Percentiles rank a stretch among this genome's conserved stretches.
Evolutionary conservation across 2,888 invertebrate genomes (phyloP).

Genomic region (Stenolophus ochropezus): DNA sequence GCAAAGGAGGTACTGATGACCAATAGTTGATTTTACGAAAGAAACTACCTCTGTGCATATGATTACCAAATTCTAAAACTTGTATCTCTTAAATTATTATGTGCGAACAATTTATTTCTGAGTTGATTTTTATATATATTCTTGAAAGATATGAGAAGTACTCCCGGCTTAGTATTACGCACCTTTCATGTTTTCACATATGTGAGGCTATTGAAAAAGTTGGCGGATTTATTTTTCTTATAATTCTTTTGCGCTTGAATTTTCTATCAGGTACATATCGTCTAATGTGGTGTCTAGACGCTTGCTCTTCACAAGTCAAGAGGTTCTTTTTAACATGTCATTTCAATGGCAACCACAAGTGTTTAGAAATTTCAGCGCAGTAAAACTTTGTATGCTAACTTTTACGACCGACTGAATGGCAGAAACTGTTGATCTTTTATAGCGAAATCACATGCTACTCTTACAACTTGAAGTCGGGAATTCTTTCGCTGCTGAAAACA

Average conservation of each 20-base stretch:
- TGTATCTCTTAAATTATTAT: no score
- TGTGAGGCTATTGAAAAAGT: not conserved
- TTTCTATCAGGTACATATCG: not conserved
- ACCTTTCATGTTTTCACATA: not conserved
- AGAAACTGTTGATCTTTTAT: not conserved
- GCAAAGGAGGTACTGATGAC: no score
- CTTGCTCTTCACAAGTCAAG: conserved; percentile 1
- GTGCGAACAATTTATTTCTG: no score
- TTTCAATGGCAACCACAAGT: not conserved
- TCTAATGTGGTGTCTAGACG: conserved; percentile 9
- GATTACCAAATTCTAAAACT: no score
- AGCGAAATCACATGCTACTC: not conserved
- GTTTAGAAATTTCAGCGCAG: not conserved
- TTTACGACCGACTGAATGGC: not conserved
- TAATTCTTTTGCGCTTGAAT: not conserved
- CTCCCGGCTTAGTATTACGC: not conserved
- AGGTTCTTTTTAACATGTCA: conserved; percentile 10
- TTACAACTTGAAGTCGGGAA: not conserved
- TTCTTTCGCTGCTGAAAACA: not conserved
- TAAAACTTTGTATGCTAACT: not conserved
- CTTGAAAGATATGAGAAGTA: not conserved
- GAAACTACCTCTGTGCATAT: no score
- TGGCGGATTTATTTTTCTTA: not conserved
- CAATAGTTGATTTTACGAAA: no score
- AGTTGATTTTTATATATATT: no score